phyloP scores from a whole-genome alignment of 2,113 vertebrate genomes.

The Alces alces region DNA sequence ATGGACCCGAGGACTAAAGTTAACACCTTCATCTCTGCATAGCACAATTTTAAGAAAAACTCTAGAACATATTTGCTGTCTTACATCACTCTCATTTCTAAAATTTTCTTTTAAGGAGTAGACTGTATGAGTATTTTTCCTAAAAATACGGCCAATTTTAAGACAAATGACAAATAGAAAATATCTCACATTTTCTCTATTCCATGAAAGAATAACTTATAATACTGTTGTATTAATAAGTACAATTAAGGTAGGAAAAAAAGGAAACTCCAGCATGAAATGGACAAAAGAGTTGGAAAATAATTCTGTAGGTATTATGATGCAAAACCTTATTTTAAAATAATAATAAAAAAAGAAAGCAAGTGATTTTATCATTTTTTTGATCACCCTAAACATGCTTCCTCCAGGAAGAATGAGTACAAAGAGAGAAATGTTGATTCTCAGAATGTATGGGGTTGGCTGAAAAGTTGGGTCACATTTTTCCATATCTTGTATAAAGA shows the following conservation, averaged over 20 bases:
- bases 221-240: background rate
- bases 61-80: background rate
- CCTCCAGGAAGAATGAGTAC: background rate
- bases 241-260: background rate
- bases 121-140: background rate
- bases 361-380: background rate
- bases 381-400: background rate
- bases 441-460: background rate
- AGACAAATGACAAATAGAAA: background rate
- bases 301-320: background rate
- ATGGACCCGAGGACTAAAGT: constrained; percentile 63
- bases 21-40: constrained; percentile 71
- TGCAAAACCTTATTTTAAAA: background rate
- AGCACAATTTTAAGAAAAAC: constrained; percentile 40
- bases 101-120: background rate
- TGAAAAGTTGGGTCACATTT: background rate
- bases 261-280: background rate
- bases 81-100: background rate
- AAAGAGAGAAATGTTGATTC: background rate
- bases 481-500: background rate
- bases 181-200: background rate
- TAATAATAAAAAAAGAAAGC: background rate
- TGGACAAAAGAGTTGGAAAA: background rate
- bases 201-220: background rate
- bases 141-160: background rate